Evolutionary conservation across 2,797 vertebrate genomes (phyloP), one percentile per base, ranked within the genome.

Genomic region (Lerista edwardsae): DNA sequence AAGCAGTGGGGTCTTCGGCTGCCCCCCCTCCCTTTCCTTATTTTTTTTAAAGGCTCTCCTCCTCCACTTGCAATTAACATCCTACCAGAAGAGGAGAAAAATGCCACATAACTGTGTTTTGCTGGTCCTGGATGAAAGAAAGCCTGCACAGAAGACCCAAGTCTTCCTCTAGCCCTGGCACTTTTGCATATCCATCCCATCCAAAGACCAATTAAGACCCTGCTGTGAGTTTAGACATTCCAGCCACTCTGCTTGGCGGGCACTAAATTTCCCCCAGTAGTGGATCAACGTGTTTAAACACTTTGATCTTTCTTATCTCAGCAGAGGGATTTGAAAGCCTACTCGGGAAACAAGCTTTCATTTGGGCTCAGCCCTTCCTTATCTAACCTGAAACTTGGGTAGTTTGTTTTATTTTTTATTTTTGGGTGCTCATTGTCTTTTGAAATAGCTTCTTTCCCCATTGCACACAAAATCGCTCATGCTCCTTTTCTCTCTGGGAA

Each of bases 251-350:
- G 87, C 91, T 86, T 89, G 92, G 89, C 91, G 59, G 62, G 92
- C 92, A 89, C 90, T 92, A 91, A 91, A 94, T 93, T 93, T 92
- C 76, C 91, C 86, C 90, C 86, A 89, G 93, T 90, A 92, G 89
- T 89, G 91, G 93, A 93, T 95, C 84, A 91, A 92, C 90, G 62
- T 92, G 91, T 93, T 94, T 93, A 92, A 93, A 94, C 77, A 84
- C 92, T 94, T 95, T 94, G 94, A 95, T 94, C 94, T 91, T 91
- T 82, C 94, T 94, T 93, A 94, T 95, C 93, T 94, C 89, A 83
- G 88, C 0, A 4, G 87, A 19, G 59, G 87, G 92, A 92, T 94
- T 93, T 92, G 89, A 94, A 93, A 93, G 88, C 83, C 91, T 94
- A 72, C 84, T 83, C 86, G 86, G 78, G 36, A 90, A 91, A 89